A percentile compares a stretch with the other conserved stretches of the same genome.
These are phyloP conservation scores for Ischnus inquisitorius DNA, from an alignment of 2,888 invertebrate genomes.

Conservation along the genomic window DNA sequence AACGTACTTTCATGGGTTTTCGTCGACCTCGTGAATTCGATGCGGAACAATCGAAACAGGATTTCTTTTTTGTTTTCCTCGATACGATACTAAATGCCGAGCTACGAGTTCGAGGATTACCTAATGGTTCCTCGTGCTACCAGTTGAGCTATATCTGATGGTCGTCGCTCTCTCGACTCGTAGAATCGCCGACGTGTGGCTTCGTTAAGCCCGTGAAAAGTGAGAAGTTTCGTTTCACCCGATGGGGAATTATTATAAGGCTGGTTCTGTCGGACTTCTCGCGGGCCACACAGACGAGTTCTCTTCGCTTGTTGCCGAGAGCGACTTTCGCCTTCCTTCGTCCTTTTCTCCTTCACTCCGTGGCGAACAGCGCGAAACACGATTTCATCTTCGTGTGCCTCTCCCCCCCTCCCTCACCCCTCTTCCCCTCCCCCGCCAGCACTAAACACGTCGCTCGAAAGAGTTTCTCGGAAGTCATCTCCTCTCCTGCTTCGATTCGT, in stretches of 20 bases:
- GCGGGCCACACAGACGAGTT: not conserved
- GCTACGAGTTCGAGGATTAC: constrained; percentile 17
- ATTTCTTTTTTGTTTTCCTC: not conserved
- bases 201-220: constrained; percentile 33
- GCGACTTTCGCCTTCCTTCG: constrained; percentile 68
- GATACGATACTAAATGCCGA: not conserved
- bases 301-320: constrained; percentile 39
- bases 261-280: not conserved
- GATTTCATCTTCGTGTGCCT: constrained; percentile 56
- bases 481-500: constrained; percentile 24
- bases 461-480: constrained; percentile 61
- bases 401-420: too few relatives aligned
- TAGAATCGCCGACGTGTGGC: constrained; percentile 20
- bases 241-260: constrained; percentile 33
- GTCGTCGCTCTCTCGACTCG: not conserved
- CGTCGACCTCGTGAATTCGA: too few relatives aligned
- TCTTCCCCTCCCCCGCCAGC: not conserved
- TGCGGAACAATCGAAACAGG: not conserved
- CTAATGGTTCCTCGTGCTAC: constrained; percentile 28
- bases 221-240: constrained; percentile 44
- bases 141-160: not conserved
- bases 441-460: constrained; percentile 3
- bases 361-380: constrained; percentile 42
- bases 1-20: too few relatives aligned
- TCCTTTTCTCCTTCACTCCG: constrained; percentile 55